Base-by-base conservation (phyloP, 2,888 invertebrate species). In the Teinopalpus imperialis region DNA sequence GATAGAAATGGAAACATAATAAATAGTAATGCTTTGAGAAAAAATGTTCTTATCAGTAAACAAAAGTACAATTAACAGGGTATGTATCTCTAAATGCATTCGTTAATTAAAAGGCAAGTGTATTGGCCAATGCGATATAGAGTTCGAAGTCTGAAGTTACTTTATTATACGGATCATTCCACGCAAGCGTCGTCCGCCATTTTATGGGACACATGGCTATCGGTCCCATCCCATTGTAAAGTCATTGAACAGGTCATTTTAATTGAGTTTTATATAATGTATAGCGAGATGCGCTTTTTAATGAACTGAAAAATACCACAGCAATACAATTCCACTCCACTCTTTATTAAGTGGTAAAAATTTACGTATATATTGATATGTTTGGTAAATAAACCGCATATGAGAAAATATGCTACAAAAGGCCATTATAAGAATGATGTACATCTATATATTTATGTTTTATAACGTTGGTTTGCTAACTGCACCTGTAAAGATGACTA, bases 121-220 rank as follows among this genome's bases (percentile, higher is more conserved):
- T 24, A 26, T 1, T 39, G 30, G 52, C 52, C 48, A 45, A 48
- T 54, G 34, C 41, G 53, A 54, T 56, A 55, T 56, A 57, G 51
- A 48, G 52, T 53, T 50, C 13, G 34, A 40, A 27, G 48, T 52
- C 53, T 59, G 56, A 59, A 67, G 60, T 58, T 71, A 76, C 74
- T 75, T 80, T 74, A 75, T 80, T 81, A 78, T 69, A 66, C 55
- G 59, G 62, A 70, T 73, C 72, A 72, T 75, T 76, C 69, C 61
- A 61, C 63, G 64, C 65, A 54, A 66, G 61, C 61, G 57, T 56
- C 27, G 24, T 47, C 43, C 48, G 49, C 58, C 58, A 59, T 65
- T 72, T 74, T 76, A 76, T 73, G 64, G 54, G 53, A 53, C 60
- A 57, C 65, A 59, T 59, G 56, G 58, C 66, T 63, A 67, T 66